Conservation (phyloP, 2,113 vertebrate species). For the Sceloporus tristichus region DNA sequence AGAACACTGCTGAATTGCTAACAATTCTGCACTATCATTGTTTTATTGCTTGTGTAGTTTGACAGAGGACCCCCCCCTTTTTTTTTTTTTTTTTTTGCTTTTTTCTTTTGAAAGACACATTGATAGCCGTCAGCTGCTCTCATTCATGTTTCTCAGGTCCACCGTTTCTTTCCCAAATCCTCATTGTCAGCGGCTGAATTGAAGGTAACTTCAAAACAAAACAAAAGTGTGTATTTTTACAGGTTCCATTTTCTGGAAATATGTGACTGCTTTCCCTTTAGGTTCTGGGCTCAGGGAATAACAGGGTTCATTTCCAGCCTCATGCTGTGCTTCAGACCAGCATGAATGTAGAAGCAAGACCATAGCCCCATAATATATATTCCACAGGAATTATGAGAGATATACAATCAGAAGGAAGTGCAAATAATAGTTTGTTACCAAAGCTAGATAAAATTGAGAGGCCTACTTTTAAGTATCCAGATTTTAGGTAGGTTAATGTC, state of each 20-base stretch:
- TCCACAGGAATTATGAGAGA: no score
- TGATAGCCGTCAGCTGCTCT: conserved; percentile 22
- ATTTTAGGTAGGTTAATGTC: no score
- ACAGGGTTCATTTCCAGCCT: no score
- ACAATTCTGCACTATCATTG: background rate
- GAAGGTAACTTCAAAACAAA: background rate
- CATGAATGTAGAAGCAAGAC: no score
- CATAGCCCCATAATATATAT: no score
- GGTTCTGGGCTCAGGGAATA: background rate
- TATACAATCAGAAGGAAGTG: no score
- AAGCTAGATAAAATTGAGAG: no score
- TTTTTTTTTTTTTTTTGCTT: conserved; percentile 47
- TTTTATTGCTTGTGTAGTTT: background rate
- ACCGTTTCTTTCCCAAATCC: background rate
- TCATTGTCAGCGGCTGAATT: background rate
- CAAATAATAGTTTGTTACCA: no score
- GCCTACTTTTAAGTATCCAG: no score
- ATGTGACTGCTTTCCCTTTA: background rate
- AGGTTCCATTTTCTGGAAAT: background rate
- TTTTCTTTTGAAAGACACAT: conserved; percentile 13
- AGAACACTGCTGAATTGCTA: conserved; percentile 6
- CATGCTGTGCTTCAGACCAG: no score
- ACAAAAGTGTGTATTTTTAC: background rate
- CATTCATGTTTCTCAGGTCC: no score
- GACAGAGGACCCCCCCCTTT: conserved; percentile 20